Base-by-base conservation (phyloP, 2,113 vertebrate genomes). In the Sinocyclocheilus anshuiensis region DNA sequence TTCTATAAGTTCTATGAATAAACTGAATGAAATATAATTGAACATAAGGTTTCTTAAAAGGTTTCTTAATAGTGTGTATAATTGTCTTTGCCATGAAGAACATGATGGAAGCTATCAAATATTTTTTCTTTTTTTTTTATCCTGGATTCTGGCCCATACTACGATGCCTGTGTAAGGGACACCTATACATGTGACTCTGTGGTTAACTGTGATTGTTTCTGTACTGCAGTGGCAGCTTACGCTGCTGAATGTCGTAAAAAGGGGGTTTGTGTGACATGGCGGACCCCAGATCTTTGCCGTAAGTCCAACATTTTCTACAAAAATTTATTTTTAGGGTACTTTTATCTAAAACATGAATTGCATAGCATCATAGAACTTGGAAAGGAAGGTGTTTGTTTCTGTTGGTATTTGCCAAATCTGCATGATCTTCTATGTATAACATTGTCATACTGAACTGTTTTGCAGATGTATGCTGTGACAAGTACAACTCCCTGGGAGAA, bases 171-270 rank as follows among this genome's bases (percentile, higher is more conserved):
- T 6, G 95, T 96, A 90, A 93, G 77, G 15, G 98, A 98, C 55
- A 95, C 96, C 0, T 99, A 97, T 26, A 95, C 95, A 84, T 98
- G 98, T 0, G 96, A 97, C 91, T 91, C 95, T 0, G 97, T 96
- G 57, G 97, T 97, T 72, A 97, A 99, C 74, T 97, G 97, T 67
- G 97, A 98, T 83, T 98, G 97, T 61, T 97, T 98, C 93, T 99
- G 98, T 87, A 97, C 97, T 3, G 95, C 96, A 13, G 96, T 99
- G 53, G 96, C 96, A 0, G 96, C 96, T 85, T 99, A 98, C 0
- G 97, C 97, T 65, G 95, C 95, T 87, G 96, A 94, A 4, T 99
- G 98, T 86, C 96, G 90, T 2, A 88, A 94, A 0, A 90, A 90
- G 4, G 95, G 93, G 2, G 92, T 91, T 26, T 99, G 97, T 1